Conservation (phyloP, 2,113 vertebrate genomes). For the Panthera uncia region DNA sequence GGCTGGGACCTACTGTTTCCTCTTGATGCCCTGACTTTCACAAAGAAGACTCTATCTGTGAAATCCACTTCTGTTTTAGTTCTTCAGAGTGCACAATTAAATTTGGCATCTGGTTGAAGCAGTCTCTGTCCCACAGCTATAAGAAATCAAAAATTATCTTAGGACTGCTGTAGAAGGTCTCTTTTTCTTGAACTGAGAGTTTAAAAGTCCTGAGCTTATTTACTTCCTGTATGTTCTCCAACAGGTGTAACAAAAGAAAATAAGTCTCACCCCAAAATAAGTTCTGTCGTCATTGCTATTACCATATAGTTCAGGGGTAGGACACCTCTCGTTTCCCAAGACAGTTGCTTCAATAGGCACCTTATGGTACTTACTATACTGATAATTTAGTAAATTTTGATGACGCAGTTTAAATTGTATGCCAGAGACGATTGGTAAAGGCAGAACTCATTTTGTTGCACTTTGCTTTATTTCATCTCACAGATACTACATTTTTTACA, state of each 20-base stretch:
- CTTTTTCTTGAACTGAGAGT: slow-evolving; percentile 28
- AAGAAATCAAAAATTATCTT: slow-evolving; percentile 31
- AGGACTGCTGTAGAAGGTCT: not conserved
- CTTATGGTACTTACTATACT: not conserved
- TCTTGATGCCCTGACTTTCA: not conserved
- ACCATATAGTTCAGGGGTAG: not conserved
- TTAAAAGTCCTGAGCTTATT: not conserved
- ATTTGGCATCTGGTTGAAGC: slow-evolving; percentile 10
- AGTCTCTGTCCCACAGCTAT: not conserved
- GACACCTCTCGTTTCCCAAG: not conserved
- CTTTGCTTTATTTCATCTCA: not conserved
- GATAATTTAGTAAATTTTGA: not conserved
- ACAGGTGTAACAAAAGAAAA: not conserved
- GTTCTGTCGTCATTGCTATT: not conserved
- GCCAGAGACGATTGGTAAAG: not conserved
- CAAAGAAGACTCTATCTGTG: not conserved
- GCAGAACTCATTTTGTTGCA: not conserved
- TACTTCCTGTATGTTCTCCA: not conserved
- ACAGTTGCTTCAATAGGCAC: not conserved
- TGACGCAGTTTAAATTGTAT: not conserved
- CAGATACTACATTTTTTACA: not conserved
- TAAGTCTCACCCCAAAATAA: not conserved
- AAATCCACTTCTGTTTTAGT: not conserved
- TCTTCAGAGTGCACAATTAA: not conserved
- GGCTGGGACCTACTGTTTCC: not conserved